phyloP scores from a whole-genome alignment of 2,113 vertebrate genomes.

The Dipodomys spectabilis region DNA sequence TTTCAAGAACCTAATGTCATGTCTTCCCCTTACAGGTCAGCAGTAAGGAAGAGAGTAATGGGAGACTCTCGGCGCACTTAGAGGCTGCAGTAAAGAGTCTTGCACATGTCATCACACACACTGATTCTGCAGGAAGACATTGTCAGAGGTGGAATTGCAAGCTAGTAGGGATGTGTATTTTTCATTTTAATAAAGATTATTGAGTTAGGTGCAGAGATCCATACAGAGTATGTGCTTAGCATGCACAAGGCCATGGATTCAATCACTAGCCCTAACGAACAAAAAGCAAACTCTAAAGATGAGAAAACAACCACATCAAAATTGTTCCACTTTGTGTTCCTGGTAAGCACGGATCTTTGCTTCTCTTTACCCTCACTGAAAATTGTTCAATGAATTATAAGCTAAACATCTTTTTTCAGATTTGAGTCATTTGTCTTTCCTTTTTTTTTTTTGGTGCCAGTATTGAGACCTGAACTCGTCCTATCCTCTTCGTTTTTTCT shows the following conservation, averaged over 20 bases:
- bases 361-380: neutral
- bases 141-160: neutral
- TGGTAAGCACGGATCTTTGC: neutral
- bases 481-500: too few relatives aligned
- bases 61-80: neutral
- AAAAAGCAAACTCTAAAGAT: neutral
- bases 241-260: neutral
- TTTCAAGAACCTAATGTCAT: neutral
- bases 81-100: neutral
- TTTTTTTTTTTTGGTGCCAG: neutral
- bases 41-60: neutral
- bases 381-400: neutral
- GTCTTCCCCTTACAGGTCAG: neutral
- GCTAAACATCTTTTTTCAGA: neutral
- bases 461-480: too few relatives aligned
- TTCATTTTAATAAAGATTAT: constrained; percentile 27
- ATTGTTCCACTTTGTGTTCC: neutral
- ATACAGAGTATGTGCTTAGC: neutral
- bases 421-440: constrained; percentile 28
- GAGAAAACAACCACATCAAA: constrained; percentile 1
- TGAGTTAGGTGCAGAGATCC: neutral
- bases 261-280: neutral
- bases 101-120: neutral
- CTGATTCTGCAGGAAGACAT: neutral
- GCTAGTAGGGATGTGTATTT: neutral